These are phyloP conservation scores for Numenius phaeopus DNA, from an alignment of 2,797 vertebrate species.

Conservation along the genomic window DNA sequence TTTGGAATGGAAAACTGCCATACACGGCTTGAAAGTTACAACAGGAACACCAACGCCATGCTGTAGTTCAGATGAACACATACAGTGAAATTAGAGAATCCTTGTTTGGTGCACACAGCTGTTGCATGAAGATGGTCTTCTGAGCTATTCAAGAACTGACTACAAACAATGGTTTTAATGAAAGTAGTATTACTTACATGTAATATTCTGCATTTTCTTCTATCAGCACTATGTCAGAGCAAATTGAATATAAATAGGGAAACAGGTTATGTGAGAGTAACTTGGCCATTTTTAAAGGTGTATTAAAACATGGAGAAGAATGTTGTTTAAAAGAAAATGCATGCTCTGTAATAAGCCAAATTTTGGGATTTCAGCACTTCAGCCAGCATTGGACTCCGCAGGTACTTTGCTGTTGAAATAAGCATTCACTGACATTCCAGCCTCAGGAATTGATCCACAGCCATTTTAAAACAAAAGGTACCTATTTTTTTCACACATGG, in stretches of 20 bases:
- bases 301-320: not conserved
- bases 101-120: not conserved
- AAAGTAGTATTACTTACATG: not conserved
- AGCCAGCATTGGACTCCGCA: not conserved
- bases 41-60: not conserved
- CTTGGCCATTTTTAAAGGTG: not conserved
- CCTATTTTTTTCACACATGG: not conserved
- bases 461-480: constrained; percentile 59
- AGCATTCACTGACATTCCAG: constrained; percentile 11
- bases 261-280: not conserved
- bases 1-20: not conserved
- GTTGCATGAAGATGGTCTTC: not conserved
- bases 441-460: not conserved
- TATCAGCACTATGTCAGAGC: not conserved
- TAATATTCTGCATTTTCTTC: not conserved
- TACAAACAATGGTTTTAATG: not conserved
- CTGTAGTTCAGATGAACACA: not conserved
- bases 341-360: not conserved
- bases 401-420: constrained; percentile 23
- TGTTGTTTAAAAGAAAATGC: not conserved
- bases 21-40: not conserved
- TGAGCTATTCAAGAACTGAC: not conserved
- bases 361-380: not conserved
- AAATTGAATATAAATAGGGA: not conserved
- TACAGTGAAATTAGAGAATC: not conserved